Conservation (phyloP, 2,888 invertebrate species). For the Biston stratarius region DNA sequence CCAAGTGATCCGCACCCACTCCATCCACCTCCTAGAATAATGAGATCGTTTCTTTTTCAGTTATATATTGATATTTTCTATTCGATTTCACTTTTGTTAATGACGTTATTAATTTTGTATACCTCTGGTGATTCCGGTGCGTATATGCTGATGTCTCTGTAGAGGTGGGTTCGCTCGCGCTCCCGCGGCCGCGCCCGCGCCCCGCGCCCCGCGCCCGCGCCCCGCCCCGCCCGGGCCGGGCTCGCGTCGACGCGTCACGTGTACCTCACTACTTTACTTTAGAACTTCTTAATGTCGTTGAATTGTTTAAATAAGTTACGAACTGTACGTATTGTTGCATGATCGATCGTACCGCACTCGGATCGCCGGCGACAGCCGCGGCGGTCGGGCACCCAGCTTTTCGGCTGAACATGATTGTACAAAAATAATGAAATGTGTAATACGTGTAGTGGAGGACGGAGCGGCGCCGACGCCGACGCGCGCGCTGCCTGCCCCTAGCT, state of each 20-base stretch:
- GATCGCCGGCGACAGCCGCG: constrained; percentile 72
- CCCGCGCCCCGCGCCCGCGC: constrained; percentile 41
- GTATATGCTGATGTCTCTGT: constrained; percentile 53
- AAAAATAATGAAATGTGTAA: constrained; percentile 78
- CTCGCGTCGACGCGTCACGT: constrained; percentile 58
- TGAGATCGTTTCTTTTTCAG: constrained; percentile 79
- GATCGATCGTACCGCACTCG: constrained; percentile 79
- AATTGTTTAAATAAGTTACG: constrained; percentile 84
- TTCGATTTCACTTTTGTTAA: constrained; percentile 84
- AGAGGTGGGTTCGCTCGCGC: constrained; percentile 60
- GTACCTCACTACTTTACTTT: constrained; percentile 82
- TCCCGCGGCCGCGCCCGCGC: constrained; percentile 47
- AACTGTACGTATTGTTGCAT: constrained; percentile 82
- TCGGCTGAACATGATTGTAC: constrained; percentile 83
- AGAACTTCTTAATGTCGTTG: constrained; percentile 83
- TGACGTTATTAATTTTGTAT: constrained; percentile 82
- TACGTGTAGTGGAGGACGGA: constrained; percentile 68
- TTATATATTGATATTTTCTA: constrained; percentile 84
- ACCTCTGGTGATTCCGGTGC: constrained; percentile 72
- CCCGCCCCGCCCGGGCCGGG: constrained; percentile 37
- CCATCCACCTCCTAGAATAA: constrained; percentile 67
- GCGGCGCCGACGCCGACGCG: constrained; percentile 41
- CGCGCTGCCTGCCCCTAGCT: constrained; percentile 64
- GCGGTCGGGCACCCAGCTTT: constrained; percentile 78
- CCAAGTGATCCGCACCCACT: constrained; percentile 83